phyloP scores from a whole-genome alignment of 2,797 vertebrate genomes.

The Acipenser ruthenus region DNA sequence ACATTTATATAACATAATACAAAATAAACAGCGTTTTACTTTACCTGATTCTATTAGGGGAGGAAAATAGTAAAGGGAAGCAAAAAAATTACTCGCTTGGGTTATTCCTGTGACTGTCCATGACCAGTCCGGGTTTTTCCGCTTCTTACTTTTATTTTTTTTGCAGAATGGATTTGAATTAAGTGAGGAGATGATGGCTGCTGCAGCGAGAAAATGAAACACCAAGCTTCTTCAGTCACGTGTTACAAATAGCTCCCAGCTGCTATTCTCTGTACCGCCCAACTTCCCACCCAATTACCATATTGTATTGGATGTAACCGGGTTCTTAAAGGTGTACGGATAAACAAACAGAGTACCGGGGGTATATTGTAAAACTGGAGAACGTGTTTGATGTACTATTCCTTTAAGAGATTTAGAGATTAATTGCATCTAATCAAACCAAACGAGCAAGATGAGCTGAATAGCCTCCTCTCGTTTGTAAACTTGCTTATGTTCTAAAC shows the following conservation, averaged over 20 bases:
- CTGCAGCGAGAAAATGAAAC: conserved; percentile 13
- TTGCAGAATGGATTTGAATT: conserved; percentile 46
- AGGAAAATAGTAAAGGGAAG: not conserved
- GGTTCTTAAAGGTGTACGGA: conserved; percentile 7
- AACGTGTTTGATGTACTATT: too few relatives aligned
- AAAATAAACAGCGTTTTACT: not conserved
- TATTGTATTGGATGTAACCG: conserved; percentile 5
- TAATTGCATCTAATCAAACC: too few relatives aligned
- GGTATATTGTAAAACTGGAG: too few relatives aligned
- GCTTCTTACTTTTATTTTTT: conserved; percentile 28
- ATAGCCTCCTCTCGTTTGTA: too few relatives aligned
- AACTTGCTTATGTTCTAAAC: too few relatives aligned
- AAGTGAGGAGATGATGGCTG: conserved; percentile 38
- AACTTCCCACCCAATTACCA: conserved; percentile 10
- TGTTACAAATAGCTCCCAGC: conserved; percentile 30
- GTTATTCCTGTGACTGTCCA: conserved; percentile 41
- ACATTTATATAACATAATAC: not conserved
- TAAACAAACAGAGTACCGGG: not conserved
- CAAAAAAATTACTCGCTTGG: not conserved
- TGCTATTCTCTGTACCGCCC: conserved; percentile 20
- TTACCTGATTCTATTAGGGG: conserved; percentile 13
- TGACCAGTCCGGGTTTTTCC: conserved; percentile 25
- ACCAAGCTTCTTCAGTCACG: conserved; percentile 22
- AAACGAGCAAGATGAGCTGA: too few relatives aligned
- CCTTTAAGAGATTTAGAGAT: too few relatives aligned